Percentiles rank a stretch among this genome's conserved stretches.
Evolutionary conservation across 1,140 invertebrate genomes (phyloP).

Genomic region (Protaetia brevitarsis): DNA sequence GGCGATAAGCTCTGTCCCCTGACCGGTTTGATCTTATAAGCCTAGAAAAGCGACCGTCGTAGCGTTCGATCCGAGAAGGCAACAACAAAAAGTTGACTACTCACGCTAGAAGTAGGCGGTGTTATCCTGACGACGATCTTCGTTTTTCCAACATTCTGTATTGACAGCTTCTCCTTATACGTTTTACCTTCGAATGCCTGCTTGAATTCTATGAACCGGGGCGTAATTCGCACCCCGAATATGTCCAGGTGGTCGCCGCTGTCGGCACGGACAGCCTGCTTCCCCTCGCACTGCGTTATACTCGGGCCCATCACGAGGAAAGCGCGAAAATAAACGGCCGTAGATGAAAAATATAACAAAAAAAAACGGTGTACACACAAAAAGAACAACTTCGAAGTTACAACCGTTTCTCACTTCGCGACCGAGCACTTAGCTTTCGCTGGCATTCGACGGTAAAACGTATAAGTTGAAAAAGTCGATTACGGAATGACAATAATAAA

Average conservation of each 20-base stretch:
- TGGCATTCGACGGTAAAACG: neutral
- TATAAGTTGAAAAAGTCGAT: neutral
- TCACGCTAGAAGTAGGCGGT: slow-evolving; percentile 30
- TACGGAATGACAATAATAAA: neutral
- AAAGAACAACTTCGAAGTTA: no score
- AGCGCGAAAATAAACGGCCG: no score
- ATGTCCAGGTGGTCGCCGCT: neutral
- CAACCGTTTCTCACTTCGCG: neutral
- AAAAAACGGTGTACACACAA: no score
- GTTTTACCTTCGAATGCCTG: slow-evolving; percentile 33
- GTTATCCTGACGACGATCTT: slow-evolving; percentile 27
- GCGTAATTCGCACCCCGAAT: slow-evolving; percentile 26
- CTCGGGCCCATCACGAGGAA: no score
- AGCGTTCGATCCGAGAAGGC: neutral
- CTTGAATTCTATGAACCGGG: slow-evolving; percentile 28
- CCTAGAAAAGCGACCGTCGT: neutral
- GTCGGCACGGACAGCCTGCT: neutral
- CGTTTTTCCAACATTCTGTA: slow-evolving; percentile 28
- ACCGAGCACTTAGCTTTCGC: neutral
- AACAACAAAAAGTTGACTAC: neutral
- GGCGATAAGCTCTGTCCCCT: neutral
- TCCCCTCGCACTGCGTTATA: neutral
- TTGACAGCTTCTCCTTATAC: slow-evolving; percentile 26
- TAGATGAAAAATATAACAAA: no score
- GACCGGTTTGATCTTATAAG: neutral